Evolutionary conservation across 2,113 vertebrate genomes (phyloP), one percentile per base, ranked within the genome.

Genomic region (Aegotheles bennettii): DNA sequence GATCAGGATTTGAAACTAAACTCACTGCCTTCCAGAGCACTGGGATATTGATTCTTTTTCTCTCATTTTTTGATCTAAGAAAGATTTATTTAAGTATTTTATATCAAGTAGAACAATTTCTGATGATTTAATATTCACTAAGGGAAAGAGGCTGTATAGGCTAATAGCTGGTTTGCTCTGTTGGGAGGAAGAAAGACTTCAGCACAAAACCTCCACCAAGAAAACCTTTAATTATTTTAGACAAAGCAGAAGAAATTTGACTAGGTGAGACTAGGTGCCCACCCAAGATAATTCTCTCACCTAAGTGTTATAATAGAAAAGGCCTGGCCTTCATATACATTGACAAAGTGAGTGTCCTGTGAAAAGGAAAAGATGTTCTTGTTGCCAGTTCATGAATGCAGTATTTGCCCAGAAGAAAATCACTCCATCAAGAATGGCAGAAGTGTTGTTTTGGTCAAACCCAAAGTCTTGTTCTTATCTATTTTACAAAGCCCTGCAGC

Each of bases 171-270:
- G 36, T 68, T 89, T 75, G n/a, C 56, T 95, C 65, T 87, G 56
- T 56, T 79, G 51, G 75, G 48, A 85, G 26, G 8, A 76, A 83
- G 36, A 38, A 85, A 93, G 40, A 48, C 28, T 90, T 76, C 29
- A 57, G 36, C 35, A 69, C 28, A 80, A 84, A 78, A 87, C 31
- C 53, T 75, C 24, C 64, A 18, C n/a, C 84, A 12, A 33, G 47
- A 84, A 89, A 96, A 71, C 24, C 33, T 89, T 71, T 75, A 87
- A 78, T 67, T 95, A 79, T 87, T 96, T 84, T 60, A 84, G 40
- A 71, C 75, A 87, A 70, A 85, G 47, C 16, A 21, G 71, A 87
- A 87, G 23, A 94, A 81, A 26, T 51, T 83, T 77, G 40, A 76
- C 36, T 71, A 51, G 13, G 18, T 71, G 48, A 50, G 81, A 89